Percentiles rank a stretch among this genome's conserved stretches.
Conservation (phyloP, 2,797 vertebrate species). For the Halcyon badia region DNA sequence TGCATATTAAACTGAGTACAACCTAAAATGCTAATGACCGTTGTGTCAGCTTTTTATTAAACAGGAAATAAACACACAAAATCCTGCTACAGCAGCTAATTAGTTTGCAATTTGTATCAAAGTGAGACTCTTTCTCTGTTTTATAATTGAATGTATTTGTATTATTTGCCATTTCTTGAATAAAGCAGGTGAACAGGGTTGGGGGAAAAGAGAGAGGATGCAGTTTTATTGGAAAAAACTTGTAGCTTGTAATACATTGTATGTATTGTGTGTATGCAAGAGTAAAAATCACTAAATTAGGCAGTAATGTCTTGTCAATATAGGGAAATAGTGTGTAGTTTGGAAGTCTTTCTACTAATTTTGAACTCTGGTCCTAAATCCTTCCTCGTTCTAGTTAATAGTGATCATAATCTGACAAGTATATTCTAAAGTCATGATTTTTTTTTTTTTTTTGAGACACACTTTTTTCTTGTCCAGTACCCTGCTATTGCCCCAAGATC, state of each 20-base stretch:
- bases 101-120: conserved; percentile 76
- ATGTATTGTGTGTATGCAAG: not conserved
- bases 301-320: not conserved
- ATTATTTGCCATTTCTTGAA: not conserved
- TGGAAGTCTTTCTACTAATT: not conserved
- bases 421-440: not conserved
- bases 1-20: conserved; percentile 74
- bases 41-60: conserved; percentile 80
- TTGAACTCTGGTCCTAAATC: not conserved
- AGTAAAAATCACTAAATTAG: not conserved
- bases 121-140: conserved; percentile 14
- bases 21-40: conserved; percentile 75
- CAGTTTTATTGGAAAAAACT: not conserved
- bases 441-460: not conserved
- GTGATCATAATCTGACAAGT: not conserved
- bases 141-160: conserved; percentile 20
- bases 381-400: not conserved
- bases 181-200: not conserved
- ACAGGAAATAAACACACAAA: conserved; percentile 79
- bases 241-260: not conserved
- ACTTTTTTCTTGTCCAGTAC: not conserved
- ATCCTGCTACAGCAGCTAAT: conserved; percentile 73
- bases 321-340: not conserved
- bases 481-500: not conserved
- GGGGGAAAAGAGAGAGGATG: not conserved